These are phyloP conservation scores for Psephotus haematonotus DNA, from an alignment of 2,113 vertebrate genomes.

Conservation along the genomic window DNA sequence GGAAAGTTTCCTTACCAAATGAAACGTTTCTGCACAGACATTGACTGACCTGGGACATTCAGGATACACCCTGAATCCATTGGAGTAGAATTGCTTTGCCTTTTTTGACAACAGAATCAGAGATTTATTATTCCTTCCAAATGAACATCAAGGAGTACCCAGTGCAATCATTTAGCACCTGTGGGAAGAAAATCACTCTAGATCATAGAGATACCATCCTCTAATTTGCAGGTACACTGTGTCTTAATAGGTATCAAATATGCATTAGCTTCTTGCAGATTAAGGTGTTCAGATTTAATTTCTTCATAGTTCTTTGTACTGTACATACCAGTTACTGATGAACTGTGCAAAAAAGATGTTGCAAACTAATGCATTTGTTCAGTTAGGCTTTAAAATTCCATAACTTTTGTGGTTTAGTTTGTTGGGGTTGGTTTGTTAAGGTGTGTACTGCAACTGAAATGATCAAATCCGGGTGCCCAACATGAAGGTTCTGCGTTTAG, in stretches of 20 bases:
- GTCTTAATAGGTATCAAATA: not conserved
- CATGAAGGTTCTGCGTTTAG: not conserved
- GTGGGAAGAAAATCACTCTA: not conserved
- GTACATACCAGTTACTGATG: not conserved
- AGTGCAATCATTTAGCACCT: not conserved
- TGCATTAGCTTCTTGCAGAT: not conserved
- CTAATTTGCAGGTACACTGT: not conserved
- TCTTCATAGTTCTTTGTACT: not conserved
- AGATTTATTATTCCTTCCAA: not conserved
- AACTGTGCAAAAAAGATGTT: not conserved
- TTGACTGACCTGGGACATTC: not conserved
- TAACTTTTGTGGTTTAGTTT: not conserved
- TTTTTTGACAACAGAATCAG: not conserved
- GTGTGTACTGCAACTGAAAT: not conserved
- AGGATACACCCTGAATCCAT: not conserved
- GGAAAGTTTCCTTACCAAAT: conserved; percentile 11
- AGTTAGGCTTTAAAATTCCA: not conserved
- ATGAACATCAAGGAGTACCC: not conserved
- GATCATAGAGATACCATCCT: not conserved
- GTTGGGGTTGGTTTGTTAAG: not conserved
- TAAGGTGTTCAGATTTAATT: not conserved
- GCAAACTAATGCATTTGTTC: not conserved
- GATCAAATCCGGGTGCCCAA: not conserved
- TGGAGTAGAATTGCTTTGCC: not conserved
- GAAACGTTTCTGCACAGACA: not conserved